Conservation (phyloP, 2,888 invertebrate genomes). For the Acholoe squamosa region DNA sequence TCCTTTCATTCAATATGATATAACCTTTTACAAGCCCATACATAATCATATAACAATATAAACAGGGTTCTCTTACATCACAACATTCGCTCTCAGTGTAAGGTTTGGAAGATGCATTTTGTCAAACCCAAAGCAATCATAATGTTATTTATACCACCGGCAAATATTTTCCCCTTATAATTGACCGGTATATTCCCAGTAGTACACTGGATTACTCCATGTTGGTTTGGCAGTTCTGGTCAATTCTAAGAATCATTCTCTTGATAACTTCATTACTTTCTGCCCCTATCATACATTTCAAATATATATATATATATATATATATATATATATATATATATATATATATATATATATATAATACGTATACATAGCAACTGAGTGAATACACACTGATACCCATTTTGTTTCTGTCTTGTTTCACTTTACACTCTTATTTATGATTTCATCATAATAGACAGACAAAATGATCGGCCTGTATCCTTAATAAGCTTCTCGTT, state of each 20-base stretch:
- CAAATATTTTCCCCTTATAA: neutral
- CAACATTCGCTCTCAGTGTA: slow-evolving; percentile 42
- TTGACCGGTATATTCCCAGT: neutral
- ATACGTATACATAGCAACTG: slow-evolving; percentile 39
- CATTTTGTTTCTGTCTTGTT: neutral
- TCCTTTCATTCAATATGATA: slow-evolving; percentile 23
- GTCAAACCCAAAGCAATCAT: slow-evolving; percentile 38
- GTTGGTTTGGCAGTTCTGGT: slow-evolving; percentile 52
- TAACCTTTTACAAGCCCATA: slow-evolving; percentile 15
- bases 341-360: no score
- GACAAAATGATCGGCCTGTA: neutral
- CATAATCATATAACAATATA: slow-evolving; percentile 58
- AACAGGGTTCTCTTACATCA: slow-evolving; percentile 48
- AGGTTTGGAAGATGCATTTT: slow-evolving; percentile 48
- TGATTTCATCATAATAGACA: slow-evolving; percentile 24
- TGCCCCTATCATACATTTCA: slow-evolving; percentile 43
- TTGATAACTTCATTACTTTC: neutral
- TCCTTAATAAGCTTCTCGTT: neutral
- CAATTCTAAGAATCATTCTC: neutral
- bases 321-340: slow-evolving; percentile 52
- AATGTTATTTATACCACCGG: slow-evolving; percentile 1
- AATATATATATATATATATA: slow-evolving; percentile 33
- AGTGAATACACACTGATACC: slow-evolving; percentile 32
- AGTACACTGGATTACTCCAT: neutral
- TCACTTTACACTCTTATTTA: neutral